Percentiles rank a stretch among this genome's conserved stretches.
These are phyloP conservation scores for Vidua macroura DNA, from an alignment of 2,113 vertebrate genomes.

Conservation along the genomic window DNA sequence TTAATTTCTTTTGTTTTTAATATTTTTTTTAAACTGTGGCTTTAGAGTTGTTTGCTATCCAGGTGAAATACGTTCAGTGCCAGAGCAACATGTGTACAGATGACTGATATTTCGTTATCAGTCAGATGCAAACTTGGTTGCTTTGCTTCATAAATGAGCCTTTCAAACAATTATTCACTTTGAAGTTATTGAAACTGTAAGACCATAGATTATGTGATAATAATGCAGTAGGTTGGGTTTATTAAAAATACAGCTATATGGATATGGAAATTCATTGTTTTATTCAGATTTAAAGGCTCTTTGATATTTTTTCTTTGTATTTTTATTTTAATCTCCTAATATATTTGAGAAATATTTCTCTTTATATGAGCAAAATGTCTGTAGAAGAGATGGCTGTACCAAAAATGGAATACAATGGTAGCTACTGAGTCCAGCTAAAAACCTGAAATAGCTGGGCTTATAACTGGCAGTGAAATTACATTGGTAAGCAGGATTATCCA, in stretches of 20 bases:
- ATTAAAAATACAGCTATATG: background rate
- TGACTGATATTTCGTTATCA: background rate
- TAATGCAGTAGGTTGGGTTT: background rate
- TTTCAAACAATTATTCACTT: background rate
- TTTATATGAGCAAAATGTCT: background rate
- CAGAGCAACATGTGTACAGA: background rate
- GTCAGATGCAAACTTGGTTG: background rate
- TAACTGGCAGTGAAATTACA: slow-evolving; percentile 4
- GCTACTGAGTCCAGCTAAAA: slow-evolving; percentile 39
- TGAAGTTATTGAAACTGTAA: background rate
- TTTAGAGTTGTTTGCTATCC: background rate
- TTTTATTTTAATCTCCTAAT: background rate
- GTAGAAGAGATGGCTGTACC: background rate
- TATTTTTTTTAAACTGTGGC: background rate
- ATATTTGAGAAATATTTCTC: background rate
- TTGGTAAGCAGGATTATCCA: slow-evolving; percentile 44
- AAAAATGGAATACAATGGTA: background rate
- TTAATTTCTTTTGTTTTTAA: background rate
- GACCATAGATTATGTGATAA: background rate
- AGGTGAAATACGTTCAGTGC: background rate
- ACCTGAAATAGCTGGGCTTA: slow-evolving; percentile 22
- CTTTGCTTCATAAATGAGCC: background rate
- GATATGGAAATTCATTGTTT: background rate
- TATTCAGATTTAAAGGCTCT: background rate
- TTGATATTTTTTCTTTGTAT: background rate